Evolutionary conservation across 2,888 invertebrate species (phyloP).

Genomic region (Leucophora obtusa): DNA sequence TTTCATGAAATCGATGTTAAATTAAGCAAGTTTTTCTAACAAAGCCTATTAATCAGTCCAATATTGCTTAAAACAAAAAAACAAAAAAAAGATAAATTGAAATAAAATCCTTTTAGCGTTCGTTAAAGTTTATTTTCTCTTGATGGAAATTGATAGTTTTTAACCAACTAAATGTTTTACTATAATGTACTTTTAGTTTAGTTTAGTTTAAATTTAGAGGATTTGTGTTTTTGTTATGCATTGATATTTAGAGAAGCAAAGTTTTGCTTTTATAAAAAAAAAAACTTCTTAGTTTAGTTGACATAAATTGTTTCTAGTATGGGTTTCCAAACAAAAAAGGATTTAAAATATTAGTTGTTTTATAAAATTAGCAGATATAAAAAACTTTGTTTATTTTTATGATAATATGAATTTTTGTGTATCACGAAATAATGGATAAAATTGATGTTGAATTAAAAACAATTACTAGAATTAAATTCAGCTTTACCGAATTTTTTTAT

Average conservation of each 20-base stretch:
- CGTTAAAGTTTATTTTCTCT: conserved; percentile 18
- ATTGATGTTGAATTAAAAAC: too few species aligned
- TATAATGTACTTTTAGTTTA: not conserved
- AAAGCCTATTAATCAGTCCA: not conserved
- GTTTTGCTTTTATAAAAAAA: conserved; percentile 8
- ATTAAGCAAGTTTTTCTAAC: not conserved
- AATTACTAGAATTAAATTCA: too few species aligned
- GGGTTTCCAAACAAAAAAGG: not conserved
- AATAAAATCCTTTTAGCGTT: not conserved
- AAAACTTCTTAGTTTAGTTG: conserved; percentile 44
- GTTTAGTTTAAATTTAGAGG: not conserved
- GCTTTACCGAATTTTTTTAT: too few species aligned
- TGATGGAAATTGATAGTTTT: conserved; percentile 45
- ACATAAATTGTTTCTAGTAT: conserved; percentile 53
- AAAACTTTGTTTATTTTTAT: conserved; percentile 22
- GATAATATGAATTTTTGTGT: not conserved
- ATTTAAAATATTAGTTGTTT: not conserved
- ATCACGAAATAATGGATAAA: not conserved
- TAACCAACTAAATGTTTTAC: conserved; percentile 4
- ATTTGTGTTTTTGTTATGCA: not conserved
- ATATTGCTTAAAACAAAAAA: not conserved
- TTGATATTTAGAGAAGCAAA: conserved; percentile 10
- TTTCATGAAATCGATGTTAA: too few species aligned
- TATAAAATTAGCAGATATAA: not conserved
- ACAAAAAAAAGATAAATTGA: not conserved